These are phyloP conservation scores for Diogma glabrata DNA, from an alignment of 2,888 invertebrate species.

Conservation along the genomic window DNA sequence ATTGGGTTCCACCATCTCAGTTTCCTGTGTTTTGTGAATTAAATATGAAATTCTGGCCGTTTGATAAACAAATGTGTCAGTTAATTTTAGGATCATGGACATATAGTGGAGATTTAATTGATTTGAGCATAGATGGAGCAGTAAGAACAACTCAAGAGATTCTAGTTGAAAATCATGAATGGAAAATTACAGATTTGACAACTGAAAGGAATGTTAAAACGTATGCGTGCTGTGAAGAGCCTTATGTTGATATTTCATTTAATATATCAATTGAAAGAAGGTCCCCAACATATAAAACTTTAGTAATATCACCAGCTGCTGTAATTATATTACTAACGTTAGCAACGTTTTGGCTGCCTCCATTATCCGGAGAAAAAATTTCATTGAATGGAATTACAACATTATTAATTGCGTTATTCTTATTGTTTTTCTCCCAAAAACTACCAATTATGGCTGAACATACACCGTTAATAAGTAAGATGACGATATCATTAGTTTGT, in stretches of 20 bases:
- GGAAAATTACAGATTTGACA: conserved; percentile 36
- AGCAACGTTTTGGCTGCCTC: conserved; percentile 51
- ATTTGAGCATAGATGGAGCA: conserved; percentile 26
- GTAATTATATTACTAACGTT: conserved; percentile 49
- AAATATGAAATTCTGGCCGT: conserved; percentile 62
- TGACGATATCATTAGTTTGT: no score
- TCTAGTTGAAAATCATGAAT: conserved; percentile 30
- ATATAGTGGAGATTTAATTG: conserved; percentile 47
- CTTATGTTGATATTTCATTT: conserved; percentile 42
- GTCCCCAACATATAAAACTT: conserved; percentile 47
- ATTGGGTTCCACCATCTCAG: conserved; percentile 58
- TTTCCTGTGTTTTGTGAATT: conserved; percentile 52
- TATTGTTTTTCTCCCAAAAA: conserved; percentile 50
- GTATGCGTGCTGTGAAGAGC: conserved; percentile 44
- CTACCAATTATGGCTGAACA: conserved; percentile 37
- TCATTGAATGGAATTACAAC: conserved; percentile 46
- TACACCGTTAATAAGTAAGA: conserved; percentile 38
- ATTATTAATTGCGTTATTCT: conserved; percentile 46
- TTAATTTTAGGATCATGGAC: conserved; percentile 66
- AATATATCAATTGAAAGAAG: conserved; percentile 41
- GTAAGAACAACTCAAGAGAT: conserved; percentile 22
- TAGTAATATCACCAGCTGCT: conserved; percentile 50
- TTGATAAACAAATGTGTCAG: conserved; percentile 53
- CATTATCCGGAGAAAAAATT: conserved; percentile 53
- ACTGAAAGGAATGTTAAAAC: conserved; percentile 28